Percentiles rank a stretch among this genome's conserved stretches.
Conservation (phyloP, 2,888 invertebrate genomes). For the Drosophila mimetica region DNA sequence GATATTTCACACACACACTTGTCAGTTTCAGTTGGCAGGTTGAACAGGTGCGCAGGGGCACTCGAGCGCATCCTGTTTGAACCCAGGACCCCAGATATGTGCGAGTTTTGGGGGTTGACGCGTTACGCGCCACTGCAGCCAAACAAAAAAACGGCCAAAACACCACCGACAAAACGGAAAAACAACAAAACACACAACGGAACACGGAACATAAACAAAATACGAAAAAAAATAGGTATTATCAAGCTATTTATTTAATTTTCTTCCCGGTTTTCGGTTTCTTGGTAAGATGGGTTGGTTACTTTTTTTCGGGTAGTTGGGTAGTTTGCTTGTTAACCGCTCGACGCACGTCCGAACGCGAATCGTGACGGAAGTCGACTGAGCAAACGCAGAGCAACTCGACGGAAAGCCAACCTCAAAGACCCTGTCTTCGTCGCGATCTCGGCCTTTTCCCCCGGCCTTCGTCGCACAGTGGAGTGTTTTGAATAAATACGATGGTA, state of each 20-base stretch:
- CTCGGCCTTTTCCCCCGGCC: conserved; percentile 35
- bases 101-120: conserved; percentile 48
- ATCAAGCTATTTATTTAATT: conserved; percentile 37
- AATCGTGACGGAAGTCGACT: conserved; percentile 83
- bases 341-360: conserved; percentile 80
- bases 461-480: conserved; percentile 17
- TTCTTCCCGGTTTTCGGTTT: conserved; percentile 14
- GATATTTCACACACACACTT: conserved; percentile 46
- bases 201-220: conserved; percentile 47
- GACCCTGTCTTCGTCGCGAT: conserved; percentile 39
- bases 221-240: conserved; percentile 35
- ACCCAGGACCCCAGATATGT: conserved; percentile 40
- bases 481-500: not conserved
- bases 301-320: not conserved
- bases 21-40: conserved; percentile 27
- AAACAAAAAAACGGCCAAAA: conserved; percentile 18
- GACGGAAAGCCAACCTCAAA: conserved; percentile 3
- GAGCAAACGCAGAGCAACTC: conserved; percentile 62
- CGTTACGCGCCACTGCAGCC: conserved; percentile 70
- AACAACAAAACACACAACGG: conserved; percentile 27
- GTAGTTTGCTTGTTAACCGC: conserved; percentile 12
- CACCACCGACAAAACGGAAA: conserved; percentile 52
- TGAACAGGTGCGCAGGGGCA: conserved; percentile 70
- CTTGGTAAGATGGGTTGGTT: conserved; percentile 12
- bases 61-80: conserved; percentile 72